Evolutionary conservation across 2,113 vertebrate species (phyloP).

Genomic region (Mormoops blainvillei): DNA sequence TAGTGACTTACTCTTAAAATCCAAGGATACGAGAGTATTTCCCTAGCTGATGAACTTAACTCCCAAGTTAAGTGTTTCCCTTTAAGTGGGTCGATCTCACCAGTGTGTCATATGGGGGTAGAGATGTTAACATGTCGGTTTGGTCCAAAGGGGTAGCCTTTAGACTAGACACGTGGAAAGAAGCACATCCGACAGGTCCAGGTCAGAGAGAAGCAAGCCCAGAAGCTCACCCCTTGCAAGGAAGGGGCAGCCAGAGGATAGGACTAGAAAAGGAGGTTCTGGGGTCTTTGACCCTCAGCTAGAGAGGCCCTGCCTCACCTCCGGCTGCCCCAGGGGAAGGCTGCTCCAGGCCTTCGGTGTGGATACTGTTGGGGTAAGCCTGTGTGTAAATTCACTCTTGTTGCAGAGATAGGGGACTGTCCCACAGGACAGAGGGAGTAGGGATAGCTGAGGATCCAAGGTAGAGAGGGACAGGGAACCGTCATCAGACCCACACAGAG

Average conservation of each 20-base stretch:
- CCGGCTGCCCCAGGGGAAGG: neutral
- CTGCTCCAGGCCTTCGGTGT: accelerated
- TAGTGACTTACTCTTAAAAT: neutral
- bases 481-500: neutral
- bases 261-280: neutral
- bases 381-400: neutral
- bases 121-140: neutral
- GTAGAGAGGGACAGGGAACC: neutral
- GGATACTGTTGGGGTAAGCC: neutral
- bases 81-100: neutral
- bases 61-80: neutral
- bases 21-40: neutral
- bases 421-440: neutral
- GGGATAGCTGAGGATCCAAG: neutral
- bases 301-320: neutral
- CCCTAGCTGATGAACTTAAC: neutral
- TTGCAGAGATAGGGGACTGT: neutral
- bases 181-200: no score
- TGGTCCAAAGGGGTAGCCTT: neutral
- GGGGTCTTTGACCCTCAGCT: neutral
- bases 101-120: neutral
- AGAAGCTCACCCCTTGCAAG: neutral
- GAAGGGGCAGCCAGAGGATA: neutral
- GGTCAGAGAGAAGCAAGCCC: neutral
- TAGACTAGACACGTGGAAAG: neutral